Conservation (phyloP, 2,797 vertebrate species). For the Poecilia gillii region DNA sequence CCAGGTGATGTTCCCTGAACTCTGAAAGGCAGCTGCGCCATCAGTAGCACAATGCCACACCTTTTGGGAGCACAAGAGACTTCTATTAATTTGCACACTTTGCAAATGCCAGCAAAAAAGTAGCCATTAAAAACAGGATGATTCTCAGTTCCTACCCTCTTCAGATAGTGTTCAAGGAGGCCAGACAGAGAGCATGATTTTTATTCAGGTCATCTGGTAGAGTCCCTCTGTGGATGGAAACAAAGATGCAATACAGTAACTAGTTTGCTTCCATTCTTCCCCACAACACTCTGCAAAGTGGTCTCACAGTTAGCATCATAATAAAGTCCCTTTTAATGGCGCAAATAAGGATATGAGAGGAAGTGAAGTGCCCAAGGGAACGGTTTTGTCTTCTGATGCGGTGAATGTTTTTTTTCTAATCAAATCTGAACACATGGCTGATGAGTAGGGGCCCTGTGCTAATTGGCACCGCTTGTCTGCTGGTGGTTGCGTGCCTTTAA, state of each 20-base stretch:
- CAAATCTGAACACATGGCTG: slow-evolving; percentile 76
- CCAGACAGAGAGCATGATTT: slow-evolving; percentile 63
- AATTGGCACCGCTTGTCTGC: slow-evolving; percentile 81
- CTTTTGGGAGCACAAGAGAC: slow-evolving; percentile 61
- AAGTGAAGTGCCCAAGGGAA: slow-evolving; percentile 67
- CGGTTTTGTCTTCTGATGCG: slow-evolving; percentile 72
- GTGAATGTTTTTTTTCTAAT: slow-evolving; percentile 73
- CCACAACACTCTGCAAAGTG: slow-evolving; percentile 54
- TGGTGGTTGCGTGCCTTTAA: slow-evolving; percentile 69
- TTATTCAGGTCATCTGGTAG: slow-evolving; percentile 55
- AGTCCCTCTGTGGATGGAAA: slow-evolving; percentile 62
- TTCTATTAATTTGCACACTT: slow-evolving; percentile 65
- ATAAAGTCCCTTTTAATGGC: slow-evolving; percentile 77
- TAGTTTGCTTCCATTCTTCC: slow-evolving; percentile 42
- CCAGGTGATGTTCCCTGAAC: slow-evolving; percentile 66
- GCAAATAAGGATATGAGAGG: slow-evolving; percentile 75
- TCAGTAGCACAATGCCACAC: slow-evolving; percentile 67
- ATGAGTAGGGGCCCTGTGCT: slow-evolving; percentile 71
- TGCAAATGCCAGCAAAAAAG: slow-evolving; percentile 59
- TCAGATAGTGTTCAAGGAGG: slow-evolving; percentile 66
- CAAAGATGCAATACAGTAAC: slow-evolving; percentile 74
- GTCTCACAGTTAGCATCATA: slow-evolving; percentile 79
- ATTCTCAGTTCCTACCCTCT: slow-evolving; percentile 66
- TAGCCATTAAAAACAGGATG: slow-evolving; percentile 68
- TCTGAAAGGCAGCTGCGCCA: slow-evolving; percentile 71